phyloP scores from a whole-genome alignment of 2,888 invertebrate species.

The Leptinotarsa rubiginosa region DNA sequence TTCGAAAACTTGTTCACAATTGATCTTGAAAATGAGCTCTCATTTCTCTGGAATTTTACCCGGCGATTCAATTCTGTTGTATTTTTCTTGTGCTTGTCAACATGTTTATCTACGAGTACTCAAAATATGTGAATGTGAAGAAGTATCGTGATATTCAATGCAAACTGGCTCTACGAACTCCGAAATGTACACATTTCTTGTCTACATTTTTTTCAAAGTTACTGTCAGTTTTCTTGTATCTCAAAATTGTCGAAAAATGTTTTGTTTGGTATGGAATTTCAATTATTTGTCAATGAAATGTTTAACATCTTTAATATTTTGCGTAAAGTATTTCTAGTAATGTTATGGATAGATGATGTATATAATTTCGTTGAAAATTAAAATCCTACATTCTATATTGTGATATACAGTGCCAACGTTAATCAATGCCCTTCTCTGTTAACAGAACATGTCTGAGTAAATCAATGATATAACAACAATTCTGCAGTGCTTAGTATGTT shows the following conservation, averaged over 20 bases:
- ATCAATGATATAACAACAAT: not conserved
- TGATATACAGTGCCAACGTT: conserved; percentile 3
- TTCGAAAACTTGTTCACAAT: too few relatives aligned
- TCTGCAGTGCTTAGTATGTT: not conserved
- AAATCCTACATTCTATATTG: not conserved
- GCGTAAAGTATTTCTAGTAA: not conserved
- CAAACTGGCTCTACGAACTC: too few relatives aligned
- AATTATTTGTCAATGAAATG: not conserved
- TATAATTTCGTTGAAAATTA: not conserved
- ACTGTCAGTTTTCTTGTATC: not conserved
- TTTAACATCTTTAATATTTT: not conserved
- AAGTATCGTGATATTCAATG: too few relatives aligned
- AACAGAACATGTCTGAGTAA: not conserved
- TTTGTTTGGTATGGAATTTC: not conserved
- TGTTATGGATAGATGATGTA: not conserved
- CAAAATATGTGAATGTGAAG: too few relatives aligned
- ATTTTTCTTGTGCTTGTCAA: too few relatives aligned
- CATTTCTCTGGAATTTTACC: too few relatives aligned
- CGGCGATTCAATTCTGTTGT: too few relatives aligned
- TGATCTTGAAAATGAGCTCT: too few relatives aligned
- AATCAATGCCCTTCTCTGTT: not conserved
- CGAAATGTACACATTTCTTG: not conserved
- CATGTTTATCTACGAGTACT: too few relatives aligned
- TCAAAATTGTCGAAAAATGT: not conserved
- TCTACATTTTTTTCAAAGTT: not conserved